These are phyloP conservation scores for Chrysaora quinquecirrha DNA, from an alignment of 30 jellyfish, hydroid and myxozoan genomes.

Conservation along the genomic window DNA sequence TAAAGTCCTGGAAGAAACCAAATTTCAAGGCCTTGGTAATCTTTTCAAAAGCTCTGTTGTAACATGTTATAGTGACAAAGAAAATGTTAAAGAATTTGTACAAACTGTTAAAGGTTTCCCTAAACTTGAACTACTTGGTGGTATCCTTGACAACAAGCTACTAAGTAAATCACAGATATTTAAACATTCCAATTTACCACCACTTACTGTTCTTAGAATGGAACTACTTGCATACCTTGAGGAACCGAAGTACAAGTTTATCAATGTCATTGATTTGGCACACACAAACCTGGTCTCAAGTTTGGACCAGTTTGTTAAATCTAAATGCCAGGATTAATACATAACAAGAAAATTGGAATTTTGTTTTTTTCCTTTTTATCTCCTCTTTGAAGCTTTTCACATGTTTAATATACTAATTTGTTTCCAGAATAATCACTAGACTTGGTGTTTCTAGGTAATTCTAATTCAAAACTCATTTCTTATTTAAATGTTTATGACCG, in stretches of 20 bases:
- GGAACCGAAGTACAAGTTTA: neutral
- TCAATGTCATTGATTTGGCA: neutral
- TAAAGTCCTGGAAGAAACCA: slow-evolving; percentile 18
- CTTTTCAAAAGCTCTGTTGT: slow-evolving; percentile 39
- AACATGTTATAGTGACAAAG: slow-evolving; percentile 32
- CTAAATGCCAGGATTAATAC: no score
- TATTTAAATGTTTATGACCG: no score
- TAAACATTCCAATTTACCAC: slow-evolving; percentile 56
- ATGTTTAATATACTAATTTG: no score
- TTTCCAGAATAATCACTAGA: no score
- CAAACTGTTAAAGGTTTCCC: slow-evolving; percentile 20
- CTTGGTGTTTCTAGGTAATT: no score
- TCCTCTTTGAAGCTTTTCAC: no score
- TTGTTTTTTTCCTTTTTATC: no score
- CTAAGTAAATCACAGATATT: slow-evolving; percentile 27
- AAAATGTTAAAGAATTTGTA: slow-evolving; percentile 14
- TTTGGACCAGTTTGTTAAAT: neutral
- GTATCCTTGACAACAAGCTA: slow-evolving; percentile 41
- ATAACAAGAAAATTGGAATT: no score
- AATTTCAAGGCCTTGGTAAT: slow-evolving; percentile 11
- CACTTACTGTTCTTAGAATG: neutral
- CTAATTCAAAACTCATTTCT: no score
- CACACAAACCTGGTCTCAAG: neutral
- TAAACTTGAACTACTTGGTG: slow-evolving; percentile 46
- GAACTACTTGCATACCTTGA: neutral